Conservation (phyloP, 2,888 invertebrate species). For the Epirrita christyi region DNA sequence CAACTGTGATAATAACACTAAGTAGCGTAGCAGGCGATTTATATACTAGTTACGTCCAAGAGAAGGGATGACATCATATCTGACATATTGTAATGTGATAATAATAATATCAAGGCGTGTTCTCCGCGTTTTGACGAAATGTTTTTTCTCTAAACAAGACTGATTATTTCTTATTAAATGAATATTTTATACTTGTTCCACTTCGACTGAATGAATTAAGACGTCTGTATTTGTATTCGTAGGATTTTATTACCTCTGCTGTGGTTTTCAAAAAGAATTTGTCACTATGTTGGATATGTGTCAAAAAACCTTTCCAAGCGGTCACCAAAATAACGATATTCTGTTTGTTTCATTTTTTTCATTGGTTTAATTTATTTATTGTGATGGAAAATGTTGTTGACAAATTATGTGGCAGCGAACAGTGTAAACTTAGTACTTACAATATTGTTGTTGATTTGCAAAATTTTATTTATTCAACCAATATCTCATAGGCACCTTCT, state of each 20-base stretch:
- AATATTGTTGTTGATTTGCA: constrained; percentile 81
- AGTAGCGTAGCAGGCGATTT: constrained; percentile 85
- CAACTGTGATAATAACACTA: constrained; percentile 86
- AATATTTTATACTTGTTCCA: constrained; percentile 83
- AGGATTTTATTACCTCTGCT: constrained; percentile 71
- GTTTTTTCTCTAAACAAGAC: constrained; percentile 86
- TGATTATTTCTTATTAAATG: constrained; percentile 85
- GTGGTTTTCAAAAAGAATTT: constrained; percentile 72
- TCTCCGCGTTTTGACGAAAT: constrained; percentile 72
- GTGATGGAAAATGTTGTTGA: constrained; percentile 83
- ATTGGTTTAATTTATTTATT: constrained; percentile 75
- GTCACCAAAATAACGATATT: constrained; percentile 79
- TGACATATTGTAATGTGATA: constrained; percentile 85
- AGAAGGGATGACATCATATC: constrained; percentile 86
- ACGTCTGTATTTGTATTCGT: constrained; percentile 81
- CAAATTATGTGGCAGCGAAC: constrained; percentile 81
- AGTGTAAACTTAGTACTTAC: constrained; percentile 65
- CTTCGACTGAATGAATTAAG: constrained; percentile 83
- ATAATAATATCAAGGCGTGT: constrained; percentile 71
- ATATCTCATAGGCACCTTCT: constrained; percentile 75
- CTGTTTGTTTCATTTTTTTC: constrained; percentile 66
- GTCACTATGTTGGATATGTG: constrained; percentile 85
- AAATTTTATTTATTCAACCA: constrained; percentile 82
- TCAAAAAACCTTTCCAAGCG: constrained; percentile 82
- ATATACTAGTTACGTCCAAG: constrained; percentile 84